Percentiles rank a stretch among this genome's conserved stretches.
Evolutionary conservation across 2,113 vertebrate genomes (phyloP).

Genomic region (Cercopithecus mona): DNA sequence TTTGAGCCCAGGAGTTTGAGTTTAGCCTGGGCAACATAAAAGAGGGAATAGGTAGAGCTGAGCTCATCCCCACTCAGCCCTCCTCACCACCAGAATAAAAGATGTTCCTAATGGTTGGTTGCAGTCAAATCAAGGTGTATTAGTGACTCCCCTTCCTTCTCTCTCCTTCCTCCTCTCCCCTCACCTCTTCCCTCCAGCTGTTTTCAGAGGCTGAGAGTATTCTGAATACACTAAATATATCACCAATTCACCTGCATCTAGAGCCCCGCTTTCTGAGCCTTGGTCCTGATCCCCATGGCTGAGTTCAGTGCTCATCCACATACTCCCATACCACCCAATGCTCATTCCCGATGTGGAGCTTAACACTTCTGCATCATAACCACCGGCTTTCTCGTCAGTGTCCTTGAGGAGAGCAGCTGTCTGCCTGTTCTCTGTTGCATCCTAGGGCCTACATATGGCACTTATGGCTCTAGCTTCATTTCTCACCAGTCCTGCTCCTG

Average conservation of each 20-base stretch:
- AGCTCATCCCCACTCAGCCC: not conserved
- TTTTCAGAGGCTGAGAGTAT: not conserved
- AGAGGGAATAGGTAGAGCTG: not conserved
- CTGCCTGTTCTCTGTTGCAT: not conserved
- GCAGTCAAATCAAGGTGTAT: not conserved
- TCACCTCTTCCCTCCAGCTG: not conserved
- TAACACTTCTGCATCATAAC: not conserved
- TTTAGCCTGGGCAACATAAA: not conserved
- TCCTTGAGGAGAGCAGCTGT: not conserved
- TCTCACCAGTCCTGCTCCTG: not conserved
- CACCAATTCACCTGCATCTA: no score
- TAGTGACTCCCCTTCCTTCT: no score
- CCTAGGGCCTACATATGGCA: not conserved
- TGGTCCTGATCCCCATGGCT: not conserved
- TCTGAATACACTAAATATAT: not conserved
- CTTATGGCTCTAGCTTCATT: not conserved
- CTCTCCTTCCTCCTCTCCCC: no score
- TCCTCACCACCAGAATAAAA: not conserved
- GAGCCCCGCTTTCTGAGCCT: not conserved
- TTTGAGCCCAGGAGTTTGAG: not conserved
- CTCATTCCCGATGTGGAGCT: not conserved
- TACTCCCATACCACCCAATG: not conserved
- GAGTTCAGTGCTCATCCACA: not conserved
- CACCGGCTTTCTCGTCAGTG: not conserved
- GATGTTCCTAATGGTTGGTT: not conserved